phyloP scores from a whole-genome alignment of 2,797 vertebrate species.

The Gymnoscopelus braueri region DNA sequence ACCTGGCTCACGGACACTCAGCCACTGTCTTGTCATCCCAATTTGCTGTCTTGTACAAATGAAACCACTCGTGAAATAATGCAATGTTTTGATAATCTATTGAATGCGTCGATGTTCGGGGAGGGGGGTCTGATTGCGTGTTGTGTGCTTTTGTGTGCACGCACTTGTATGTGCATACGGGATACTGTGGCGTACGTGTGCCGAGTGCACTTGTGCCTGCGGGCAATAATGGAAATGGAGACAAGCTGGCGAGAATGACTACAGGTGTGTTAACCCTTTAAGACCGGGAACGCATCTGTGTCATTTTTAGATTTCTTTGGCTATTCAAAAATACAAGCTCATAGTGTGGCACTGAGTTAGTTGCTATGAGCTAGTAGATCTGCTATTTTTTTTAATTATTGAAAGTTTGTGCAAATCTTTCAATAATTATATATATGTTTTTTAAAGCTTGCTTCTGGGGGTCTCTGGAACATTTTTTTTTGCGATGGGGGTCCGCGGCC shows the following conservation, averaged over 20 bases:
- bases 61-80: slow-evolving; percentile 73
- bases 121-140: slow-evolving; percentile 32
- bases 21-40: slow-evolving; percentile 63
- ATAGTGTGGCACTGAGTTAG: no score
- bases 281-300: no score
- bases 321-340: no score
- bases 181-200: neutral
- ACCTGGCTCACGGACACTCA: slow-evolving; percentile 74
- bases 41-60: slow-evolving; percentile 73
- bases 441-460: no score
- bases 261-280: slow-evolving; percentile 75
- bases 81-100: slow-evolving; percentile 75
- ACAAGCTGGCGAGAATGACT: slow-evolving; percentile 46
- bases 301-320: no score
- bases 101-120: slow-evolving; percentile 32
- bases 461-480: no score
- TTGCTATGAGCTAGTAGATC: no score
- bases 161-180: neutral
- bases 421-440: no score
- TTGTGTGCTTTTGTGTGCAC: slow-evolving; percentile 6
- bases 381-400: no score
- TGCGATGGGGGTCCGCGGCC: no score
- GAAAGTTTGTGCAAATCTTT: no score
- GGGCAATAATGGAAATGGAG: slow-evolving; percentile 44
- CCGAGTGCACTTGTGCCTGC: slow-evolving; percentile 1